Conservation (phyloP, 1,140 invertebrate species). For the Drosophila bifasciata region DNA sequence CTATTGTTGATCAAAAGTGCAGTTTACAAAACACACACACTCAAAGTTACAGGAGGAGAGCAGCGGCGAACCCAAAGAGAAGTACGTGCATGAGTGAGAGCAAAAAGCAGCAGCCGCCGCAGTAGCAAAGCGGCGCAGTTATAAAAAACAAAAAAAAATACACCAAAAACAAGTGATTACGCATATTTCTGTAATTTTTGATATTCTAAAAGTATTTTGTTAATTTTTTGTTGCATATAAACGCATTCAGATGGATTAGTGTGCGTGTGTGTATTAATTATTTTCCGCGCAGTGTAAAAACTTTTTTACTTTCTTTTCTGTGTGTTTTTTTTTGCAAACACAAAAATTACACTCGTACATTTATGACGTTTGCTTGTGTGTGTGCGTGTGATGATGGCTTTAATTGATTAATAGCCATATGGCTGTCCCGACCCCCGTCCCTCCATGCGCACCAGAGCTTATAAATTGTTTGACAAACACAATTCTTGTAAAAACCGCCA, state of each 20-base stretch:
- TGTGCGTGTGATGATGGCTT: constrained; percentile 7
- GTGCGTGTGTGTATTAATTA: too few relatives aligned
- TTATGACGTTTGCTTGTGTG: constrained; percentile 6
- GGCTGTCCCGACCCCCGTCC: neutral
- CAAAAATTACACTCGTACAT: constrained; percentile 8
- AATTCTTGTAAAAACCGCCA: constrained; percentile 65
- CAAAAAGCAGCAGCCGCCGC: constrained; percentile 37
- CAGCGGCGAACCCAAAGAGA: constrained; percentile 25
- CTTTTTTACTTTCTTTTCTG: constrained; percentile 3
- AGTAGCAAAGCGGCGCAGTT: constrained; percentile 10
- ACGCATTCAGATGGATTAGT: constrained; percentile 14
- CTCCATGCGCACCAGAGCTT: neutral
- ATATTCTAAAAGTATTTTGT: constrained; percentile 8
- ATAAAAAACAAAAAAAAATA: constrained; percentile 34
- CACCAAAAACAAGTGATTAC: constrained; percentile 64
- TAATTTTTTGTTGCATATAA: constrained; percentile 29
- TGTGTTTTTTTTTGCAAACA: constrained; percentile 17
- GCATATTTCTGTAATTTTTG: constrained; percentile 36
- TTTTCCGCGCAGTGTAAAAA: constrained; percentile 14
- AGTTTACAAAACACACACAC: too few relatives aligned
- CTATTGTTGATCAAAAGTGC: too few relatives aligned
- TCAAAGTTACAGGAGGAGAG: too few relatives aligned
- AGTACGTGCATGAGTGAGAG: constrained; percentile 36
- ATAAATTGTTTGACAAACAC: constrained; percentile 48
- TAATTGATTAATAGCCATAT: constrained; percentile 43